These are phyloP conservation scores for Incurvaria masculella DNA, from an alignment of 2,888 invertebrate genomes.

Conservation along the genomic window DNA sequence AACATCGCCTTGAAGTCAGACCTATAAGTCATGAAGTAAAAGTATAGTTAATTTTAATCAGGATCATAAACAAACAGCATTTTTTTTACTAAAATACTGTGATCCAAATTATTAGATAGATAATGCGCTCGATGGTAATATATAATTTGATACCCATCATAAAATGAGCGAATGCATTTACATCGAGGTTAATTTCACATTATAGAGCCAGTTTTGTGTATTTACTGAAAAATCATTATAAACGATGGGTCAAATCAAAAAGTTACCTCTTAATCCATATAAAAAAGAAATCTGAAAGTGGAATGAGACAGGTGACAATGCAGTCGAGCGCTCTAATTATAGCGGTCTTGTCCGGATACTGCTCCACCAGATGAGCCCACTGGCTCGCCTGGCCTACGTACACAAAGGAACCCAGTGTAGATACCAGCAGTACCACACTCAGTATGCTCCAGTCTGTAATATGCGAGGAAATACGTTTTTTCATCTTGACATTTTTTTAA, in stretches of 20 bases:
- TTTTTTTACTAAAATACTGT: constrained; percentile 21
- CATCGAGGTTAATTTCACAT: background rate
- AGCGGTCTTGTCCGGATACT: constrained; percentile 27
- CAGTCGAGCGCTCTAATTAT: constrained; percentile 32
- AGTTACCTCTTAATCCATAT: constrained; percentile 23
- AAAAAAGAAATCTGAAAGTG: constrained; percentile 30
- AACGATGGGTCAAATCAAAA: no score
- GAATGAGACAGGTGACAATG: constrained; percentile 28
- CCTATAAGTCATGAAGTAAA: no score
- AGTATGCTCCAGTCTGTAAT: background rate
- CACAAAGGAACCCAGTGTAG: constrained; percentile 21
- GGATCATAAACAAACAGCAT: no score
- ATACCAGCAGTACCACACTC: background rate
- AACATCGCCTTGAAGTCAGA: background rate
- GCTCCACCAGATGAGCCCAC: constrained; percentile 24
- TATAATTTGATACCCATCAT: background rate
- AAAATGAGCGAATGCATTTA: background rate
- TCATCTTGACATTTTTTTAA: no score
- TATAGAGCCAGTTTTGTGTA: background rate
- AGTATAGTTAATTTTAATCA: no score
- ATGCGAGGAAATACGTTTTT: no score
- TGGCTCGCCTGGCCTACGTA: constrained; percentile 32
- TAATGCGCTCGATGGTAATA: constrained; percentile 1
- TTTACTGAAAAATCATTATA: no score
- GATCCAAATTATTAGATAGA: background rate